Evolutionary conservation across 1,140 invertebrate species (phyloP).

Genomic region (Pseudomyrmex pallidus): DNA sequence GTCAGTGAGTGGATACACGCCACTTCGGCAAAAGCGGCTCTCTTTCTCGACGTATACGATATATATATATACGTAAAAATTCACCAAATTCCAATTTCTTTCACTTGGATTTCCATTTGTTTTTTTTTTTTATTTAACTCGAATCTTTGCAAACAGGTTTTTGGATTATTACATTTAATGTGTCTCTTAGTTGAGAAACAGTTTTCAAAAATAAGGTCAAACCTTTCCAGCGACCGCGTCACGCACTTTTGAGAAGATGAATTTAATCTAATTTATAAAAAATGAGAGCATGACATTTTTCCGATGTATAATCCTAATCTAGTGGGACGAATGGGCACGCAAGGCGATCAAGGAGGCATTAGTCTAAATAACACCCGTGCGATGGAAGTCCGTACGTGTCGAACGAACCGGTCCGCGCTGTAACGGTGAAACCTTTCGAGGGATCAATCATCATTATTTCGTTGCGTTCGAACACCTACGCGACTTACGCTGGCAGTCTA

Average conservation of each 20-base stretch:
- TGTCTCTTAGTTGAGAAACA: no score
- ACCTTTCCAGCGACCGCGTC: no score
- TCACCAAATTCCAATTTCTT: not conserved
- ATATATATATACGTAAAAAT: not conserved
- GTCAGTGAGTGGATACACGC: not conserved
- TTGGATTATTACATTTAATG: no score
- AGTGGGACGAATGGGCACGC: conserved; percentile 43
- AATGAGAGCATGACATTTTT: not conserved
- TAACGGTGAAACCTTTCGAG: conserved; percentile 75
- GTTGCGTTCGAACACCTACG: conserved; percentile 77
- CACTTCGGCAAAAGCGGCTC: not conserved
- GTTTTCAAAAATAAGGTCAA: no score
- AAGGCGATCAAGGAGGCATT: conserved; percentile 36
- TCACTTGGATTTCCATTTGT: not conserved
- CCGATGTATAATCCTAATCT: conserved; percentile 15
- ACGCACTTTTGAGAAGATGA: not conserved
- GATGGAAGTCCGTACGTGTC: conserved; percentile 54
- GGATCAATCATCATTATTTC: conserved; percentile 80
- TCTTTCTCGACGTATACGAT: not conserved
- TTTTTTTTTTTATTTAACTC: not conserved
- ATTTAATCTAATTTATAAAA: conserved; percentile 1
- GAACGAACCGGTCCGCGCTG: conserved; percentile 75
- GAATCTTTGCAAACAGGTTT: no score
- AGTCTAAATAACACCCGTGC: conserved; percentile 55
- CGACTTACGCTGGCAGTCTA: conserved; percentile 42